Conservation (phyloP, 1,140 invertebrate species). For the Scaptomyza pallida region DNA sequence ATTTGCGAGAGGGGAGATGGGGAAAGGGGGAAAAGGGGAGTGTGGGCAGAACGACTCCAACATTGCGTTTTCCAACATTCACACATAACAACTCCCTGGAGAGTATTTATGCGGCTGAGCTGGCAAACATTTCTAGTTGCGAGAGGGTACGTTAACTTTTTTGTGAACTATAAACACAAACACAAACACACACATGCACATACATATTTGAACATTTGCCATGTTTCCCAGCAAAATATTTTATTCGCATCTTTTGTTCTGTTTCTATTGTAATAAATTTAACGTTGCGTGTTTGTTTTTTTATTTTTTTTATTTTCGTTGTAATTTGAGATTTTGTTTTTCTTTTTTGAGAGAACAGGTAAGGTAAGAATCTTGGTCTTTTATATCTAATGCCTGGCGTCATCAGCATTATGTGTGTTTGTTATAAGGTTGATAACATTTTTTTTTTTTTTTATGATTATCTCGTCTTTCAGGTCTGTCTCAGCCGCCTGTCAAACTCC, state of each 20-base stretch:
- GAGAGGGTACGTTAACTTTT: constrained; percentile 57
- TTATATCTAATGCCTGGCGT: constrained; percentile 54
- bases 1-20: constrained; percentile 65
- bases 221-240: constrained; percentile 75
- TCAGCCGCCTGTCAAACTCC: constrained; percentile 65
- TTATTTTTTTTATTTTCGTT: constrained; percentile 44
- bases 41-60: constrained; percentile 9
- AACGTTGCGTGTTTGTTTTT: constrained; percentile 20
- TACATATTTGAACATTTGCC: constrained; percentile 53
- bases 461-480: constrained; percentile 32
- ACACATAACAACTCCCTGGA: constrained; percentile 72
- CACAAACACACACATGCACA: constrained; percentile 4
- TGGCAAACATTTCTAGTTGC: constrained; percentile 56
- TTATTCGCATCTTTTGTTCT: constrained; percentile 70
- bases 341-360: constrained; percentile 11
- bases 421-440: constrained; percentile 64
- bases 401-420: constrained; percentile 51
- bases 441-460: constrained; percentile 63
- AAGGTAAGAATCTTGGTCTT: constrained; percentile 15
- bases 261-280: constrained; percentile 74
- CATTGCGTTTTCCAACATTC: constrained; percentile 46
- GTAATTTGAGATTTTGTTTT: constrained; percentile 59
- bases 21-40: background rate
- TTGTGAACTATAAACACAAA: constrained; percentile 49
- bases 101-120: constrained; percentile 78